Conservation (phyloP, 1,140 invertebrate species). For the Phortica variegata region DNA sequence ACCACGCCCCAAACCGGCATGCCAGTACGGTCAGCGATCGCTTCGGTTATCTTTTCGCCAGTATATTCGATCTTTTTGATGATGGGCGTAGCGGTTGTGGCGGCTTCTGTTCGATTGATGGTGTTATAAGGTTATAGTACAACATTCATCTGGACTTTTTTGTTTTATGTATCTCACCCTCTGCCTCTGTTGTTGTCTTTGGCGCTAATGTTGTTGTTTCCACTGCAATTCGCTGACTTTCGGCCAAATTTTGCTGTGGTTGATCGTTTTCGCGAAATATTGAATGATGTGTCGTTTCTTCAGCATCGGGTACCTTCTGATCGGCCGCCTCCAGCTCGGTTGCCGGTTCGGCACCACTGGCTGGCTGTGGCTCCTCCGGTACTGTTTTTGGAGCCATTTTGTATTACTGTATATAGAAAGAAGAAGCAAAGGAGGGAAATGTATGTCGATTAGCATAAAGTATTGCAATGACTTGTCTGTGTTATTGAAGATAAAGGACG, state of each 20-base stretch:
- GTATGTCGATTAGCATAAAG: no score
- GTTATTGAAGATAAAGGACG: no score
- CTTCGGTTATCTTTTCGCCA: conserved; percentile 55
- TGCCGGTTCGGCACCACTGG: conserved; percentile 22
- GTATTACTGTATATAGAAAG: conserved; percentile 37
- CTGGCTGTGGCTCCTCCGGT: conserved; percentile 40
- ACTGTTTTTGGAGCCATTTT: conserved; percentile 53
- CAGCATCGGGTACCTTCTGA: conserved; percentile 27
- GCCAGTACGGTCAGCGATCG: conserved; percentile 65
- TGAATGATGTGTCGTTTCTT: conserved; percentile 42
- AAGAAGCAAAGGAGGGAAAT: no score
- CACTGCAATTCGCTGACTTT: conserved; percentile 48
- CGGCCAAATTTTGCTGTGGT: conserved; percentile 24
- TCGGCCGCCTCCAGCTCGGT: conserved; percentile 33
- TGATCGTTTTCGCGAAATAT: conserved; percentile 40
- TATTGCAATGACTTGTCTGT: no score
- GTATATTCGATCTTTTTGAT: conserved; percentile 47
- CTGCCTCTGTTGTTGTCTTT: conserved; percentile 45
- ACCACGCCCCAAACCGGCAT: conserved; percentile 73
- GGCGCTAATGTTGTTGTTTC: conserved; percentile 36
- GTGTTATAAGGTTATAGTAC: no score
- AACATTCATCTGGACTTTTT: not conserved
- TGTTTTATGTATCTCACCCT: conserved; percentile 20
- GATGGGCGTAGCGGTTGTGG: conserved; percentile 40
- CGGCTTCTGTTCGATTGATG: conserved; percentile 17